Base-by-base conservation (phyloP, 2,113 vertebrate species). In the Hippocampus guttulatus region DNA sequence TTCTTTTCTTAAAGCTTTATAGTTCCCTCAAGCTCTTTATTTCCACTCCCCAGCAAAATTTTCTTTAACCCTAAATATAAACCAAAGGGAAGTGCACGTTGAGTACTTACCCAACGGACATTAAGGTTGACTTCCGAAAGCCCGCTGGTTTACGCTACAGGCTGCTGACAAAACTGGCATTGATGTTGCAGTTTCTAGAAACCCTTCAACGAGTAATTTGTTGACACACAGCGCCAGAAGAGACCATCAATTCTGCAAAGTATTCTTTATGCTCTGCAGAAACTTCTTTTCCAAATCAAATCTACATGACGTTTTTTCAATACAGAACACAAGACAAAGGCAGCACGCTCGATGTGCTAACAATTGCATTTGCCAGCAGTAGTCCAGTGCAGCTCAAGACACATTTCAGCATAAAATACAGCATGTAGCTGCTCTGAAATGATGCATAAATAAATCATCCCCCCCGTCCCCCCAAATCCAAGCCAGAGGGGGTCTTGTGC, bases 401-500 rank as follows among this genome's bases (percentile, higher is more conserved):
- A 30, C 15, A 30, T 8, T 15, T 30, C 23, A 12, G 10, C 9
- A 25, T 10, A 25, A 12, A 25, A 57, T 25, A 57, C 23, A 57
- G 2, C 23, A 57, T 14, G 12, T 11, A 7, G 2, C 8, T 6
- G 43, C 43, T 45, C 3, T 45, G 10, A 45, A 45, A 45, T 45
- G 12, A 45, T 14, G 43, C n/a, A 12, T 23, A 23, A 23, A 23
- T 11, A 23, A 57, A 57, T 57, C n/a, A 10, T 1, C 11, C 11
- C 11, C 25, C 25, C 25, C 25, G 25, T 2, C 30, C 30, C 33
- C 33, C 33, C 33, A 38, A 38, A 38, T 38, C 33, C 33, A 38
- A 38, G 1, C 10, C 70, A 40, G 68, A 66, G 76, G 73, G 79
- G 58, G 75, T 77, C 79, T 77, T 73, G 38, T 81, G 82, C 69